Base-by-base conservation (phyloP, 2,797 vertebrate genomes). In the Cryptoblepharus egeriae region DNA sequence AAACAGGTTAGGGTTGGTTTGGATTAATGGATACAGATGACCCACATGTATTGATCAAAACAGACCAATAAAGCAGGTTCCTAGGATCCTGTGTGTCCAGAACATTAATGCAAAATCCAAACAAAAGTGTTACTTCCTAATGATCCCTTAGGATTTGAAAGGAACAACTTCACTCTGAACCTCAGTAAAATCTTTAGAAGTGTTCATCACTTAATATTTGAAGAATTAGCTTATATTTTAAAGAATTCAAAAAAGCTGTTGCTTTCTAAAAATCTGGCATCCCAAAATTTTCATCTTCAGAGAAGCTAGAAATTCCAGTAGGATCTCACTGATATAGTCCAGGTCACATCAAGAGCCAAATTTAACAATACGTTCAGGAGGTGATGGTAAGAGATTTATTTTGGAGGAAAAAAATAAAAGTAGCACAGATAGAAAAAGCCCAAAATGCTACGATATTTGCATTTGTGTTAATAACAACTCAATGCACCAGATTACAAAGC, bases 291-390 rank as follows among this genome's bases (percentile, higher is more conserved):
- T 76, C 57, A 79, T 84, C 67, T 85, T 86, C 72, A 87, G 0
- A 1, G 58, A 64, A 83, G 78, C 26, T 74, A 83, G 85, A 72
- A 83, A 85, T 81, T 83, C 60, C 49, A 87, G 84, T 71, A 86
- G 89, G 88, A 91, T 88, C 86, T 84, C 87, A 88, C 80, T 80
- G 81, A 77, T 88, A 78, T 73, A 42, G 74, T 87, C 30, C 30
- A 82, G 74, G 55, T n/a, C 86, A 64, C 69, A 85, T 60, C 63
- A 88, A 84, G 82, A 90, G 80, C 39, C 85, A 77, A 88, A 90
- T 85, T 93, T 91, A 93, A 92, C 85, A 79, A 94, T 78, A 74
- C 88, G 60, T 85, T 88, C 79, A 88, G 73, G 70, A 75, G 79
- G 79, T 86, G 82, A 77, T 79, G 85, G n/a, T 83, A 89, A 85